Base-by-base conservation (phyloP, 2,113 vertebrate species). In the Hydrolagus affinis region DNA sequence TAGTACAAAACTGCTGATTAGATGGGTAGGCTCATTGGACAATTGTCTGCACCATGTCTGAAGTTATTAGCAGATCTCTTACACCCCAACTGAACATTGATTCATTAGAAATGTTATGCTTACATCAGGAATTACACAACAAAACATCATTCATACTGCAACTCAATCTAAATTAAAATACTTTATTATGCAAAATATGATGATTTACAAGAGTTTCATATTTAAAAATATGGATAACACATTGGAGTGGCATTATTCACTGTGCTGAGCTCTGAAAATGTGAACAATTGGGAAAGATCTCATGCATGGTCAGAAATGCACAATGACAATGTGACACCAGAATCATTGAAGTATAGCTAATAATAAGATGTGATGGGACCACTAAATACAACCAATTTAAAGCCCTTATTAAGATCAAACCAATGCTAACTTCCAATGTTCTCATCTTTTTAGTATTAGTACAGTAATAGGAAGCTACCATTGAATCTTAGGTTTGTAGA, bases 111-210 rank as follows among this genome's bases (percentile, higher is more conserved):
- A 30, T 17, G 14, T 32, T 83, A 64, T 66, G 25, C 25, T 21
- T 30, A n/a, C 17, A 83, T 83, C 78, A 66, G 60, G 14, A 32
- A 66, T 83, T 32, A 64, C 66, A 83, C 64, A 68, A 83, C 62
- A 68, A 66, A 83, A 83, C 62, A 64, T 83, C 28, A 23, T 60
- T 83, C 78, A 83, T 32, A 25, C 78, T 83, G 25, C 8, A 32
- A 66, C 60, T 68, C 60, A 83, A 66, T 68, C 78, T 66, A 83
- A 66, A 68, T 83, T 83, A 83, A 83, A 83, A 83, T 64, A 17
- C 78, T 30, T 66, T 83, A 83, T 83, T 83, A 83, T 83, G 59
- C 78, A 83, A 83, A 83, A 32, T 32, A 83, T 68, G 62, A 83
- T 66, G 60, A 66, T 66, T 68, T 66, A 30, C 78, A 68, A 17